These are phyloP conservation scores for Zosterops borbonicus DNA, from an alignment of 2,113 vertebrate species.

Conservation along the genomic window DNA sequence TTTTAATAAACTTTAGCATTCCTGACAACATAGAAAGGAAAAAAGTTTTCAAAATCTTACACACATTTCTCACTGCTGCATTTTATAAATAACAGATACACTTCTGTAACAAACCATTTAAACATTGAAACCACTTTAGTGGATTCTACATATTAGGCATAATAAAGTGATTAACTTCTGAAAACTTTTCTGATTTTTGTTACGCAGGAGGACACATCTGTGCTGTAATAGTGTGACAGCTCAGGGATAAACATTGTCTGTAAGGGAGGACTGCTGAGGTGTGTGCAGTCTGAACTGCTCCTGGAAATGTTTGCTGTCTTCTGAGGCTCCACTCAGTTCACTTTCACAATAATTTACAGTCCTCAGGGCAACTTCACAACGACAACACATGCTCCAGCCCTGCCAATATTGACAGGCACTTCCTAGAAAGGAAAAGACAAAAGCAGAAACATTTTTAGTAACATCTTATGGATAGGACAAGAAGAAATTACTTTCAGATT, in stretches of 20 bases:
- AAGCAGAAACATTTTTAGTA: not conserved
- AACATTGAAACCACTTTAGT: not conserved
- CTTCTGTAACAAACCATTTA: not conserved
- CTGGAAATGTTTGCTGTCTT: not conserved
- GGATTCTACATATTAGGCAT: not conserved
- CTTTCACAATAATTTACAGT: not conserved
- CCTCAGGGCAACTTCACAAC: conserved; percentile 89
- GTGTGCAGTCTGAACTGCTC: not conserved
- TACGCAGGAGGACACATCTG: conserved; percentile 16
- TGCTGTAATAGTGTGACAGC: not conserved
- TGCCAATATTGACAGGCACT: conserved; percentile 93
- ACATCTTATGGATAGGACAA: not conserved
- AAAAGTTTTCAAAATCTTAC: not conserved
- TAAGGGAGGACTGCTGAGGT: not conserved
- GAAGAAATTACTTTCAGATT: not conserved
- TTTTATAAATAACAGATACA: conserved; percentile 8
- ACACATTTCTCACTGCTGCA: not conserved
- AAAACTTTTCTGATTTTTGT: not conserved
- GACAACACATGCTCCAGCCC: conserved; percentile 91
- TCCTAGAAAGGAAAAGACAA: conserved; percentile 72
- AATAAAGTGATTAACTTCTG: not conserved
- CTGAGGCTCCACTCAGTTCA: not conserved
- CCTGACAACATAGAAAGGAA: not conserved
- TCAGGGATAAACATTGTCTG: not conserved
- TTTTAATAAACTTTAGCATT: not conserved